Percentiles rank a stretch among this genome's conserved stretches.
phyloP scores from a whole-genome alignment of 2,888 invertebrate species.

The Pyrocoelia pectoralis region DNA sequence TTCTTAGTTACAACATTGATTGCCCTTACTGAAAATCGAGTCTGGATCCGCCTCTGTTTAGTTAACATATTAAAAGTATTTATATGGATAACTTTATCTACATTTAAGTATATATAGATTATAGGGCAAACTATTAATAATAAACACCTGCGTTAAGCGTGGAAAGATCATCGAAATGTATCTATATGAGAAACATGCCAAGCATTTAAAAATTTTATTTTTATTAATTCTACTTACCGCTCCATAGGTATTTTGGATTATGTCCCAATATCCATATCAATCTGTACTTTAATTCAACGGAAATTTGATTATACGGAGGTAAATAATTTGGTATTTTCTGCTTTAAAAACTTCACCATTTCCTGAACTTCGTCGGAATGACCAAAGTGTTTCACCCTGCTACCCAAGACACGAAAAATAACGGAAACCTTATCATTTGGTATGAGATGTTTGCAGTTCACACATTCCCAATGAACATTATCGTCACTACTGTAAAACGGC shows the following conservation, averaged over 20 bases:
- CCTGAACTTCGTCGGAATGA: constrained; percentile 62
- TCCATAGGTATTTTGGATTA: constrained; percentile 64
- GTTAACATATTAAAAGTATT: too few species aligned
- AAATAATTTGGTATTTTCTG: constrained; percentile 64
- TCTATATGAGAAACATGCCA: constrained; percentile 12
- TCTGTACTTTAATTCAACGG: constrained; percentile 69
- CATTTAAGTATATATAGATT: too few species aligned
- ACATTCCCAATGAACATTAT: constrained; percentile 67
- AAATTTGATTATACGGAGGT: constrained; percentile 68
- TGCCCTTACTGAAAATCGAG: too few species aligned
- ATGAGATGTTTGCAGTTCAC: constrained; percentile 63
- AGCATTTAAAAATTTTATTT: constrained; percentile 10
- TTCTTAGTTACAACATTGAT: too few species aligned
- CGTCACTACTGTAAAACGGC: constrained; percentile 65
- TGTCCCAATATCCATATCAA: constrained; percentile 70
- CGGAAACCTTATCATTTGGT: constrained; percentile 62
- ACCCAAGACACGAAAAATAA: constrained; percentile 64
- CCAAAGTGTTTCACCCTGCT: constrained; percentile 64
- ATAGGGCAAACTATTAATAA: too few species aligned
- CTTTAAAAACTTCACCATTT: constrained; percentile 66
- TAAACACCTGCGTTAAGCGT: neutral
- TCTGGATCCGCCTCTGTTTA: too few species aligned
- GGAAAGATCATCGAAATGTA: neutral
- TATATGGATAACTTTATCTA: too few species aligned
- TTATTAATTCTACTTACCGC: constrained; percentile 59